Percentiles rank a stretch among this genome's conserved stretches.
phyloP scores from a whole-genome alignment of 1,140 invertebrate genomes.

The Habropoda laboriosa region DNA sequence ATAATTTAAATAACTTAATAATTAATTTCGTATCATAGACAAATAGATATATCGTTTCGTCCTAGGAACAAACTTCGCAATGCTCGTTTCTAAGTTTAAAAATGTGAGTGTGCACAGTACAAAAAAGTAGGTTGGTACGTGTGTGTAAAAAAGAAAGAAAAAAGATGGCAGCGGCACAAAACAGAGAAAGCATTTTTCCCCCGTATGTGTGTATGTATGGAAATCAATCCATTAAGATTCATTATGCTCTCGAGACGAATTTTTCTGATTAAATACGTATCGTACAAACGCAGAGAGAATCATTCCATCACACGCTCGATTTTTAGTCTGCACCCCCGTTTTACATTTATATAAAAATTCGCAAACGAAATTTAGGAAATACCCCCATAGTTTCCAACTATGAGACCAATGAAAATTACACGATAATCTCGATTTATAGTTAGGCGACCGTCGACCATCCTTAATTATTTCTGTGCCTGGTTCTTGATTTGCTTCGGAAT shows the following conservation, averaged over 20 bases:
- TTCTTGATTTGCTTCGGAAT: slow-evolving; percentile 31
- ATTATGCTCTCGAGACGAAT: not conserved
- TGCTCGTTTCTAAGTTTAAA: not conserved
- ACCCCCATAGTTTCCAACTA: slow-evolving; percentile 37
- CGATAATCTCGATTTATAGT: slow-evolving; percentile 13
- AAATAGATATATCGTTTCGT: slow-evolving; percentile 7
- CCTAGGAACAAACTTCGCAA: slow-evolving; percentile 10
- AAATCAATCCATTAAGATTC: no score
- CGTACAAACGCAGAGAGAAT: slow-evolving; percentile 12
- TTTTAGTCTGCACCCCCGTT: slow-evolving; percentile 4
- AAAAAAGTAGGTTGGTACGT: not conserved
- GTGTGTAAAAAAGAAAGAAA: not conserved
- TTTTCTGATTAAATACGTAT: not conserved
- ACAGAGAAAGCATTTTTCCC: no score
- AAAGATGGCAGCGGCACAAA: no score
- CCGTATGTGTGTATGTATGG: no score
- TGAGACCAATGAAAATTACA: slow-evolving; percentile 9
- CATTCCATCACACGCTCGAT: not conserved
- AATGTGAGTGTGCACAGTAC: not conserved
- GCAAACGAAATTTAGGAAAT: slow-evolving; percentile 16
- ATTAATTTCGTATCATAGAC: slow-evolving; percentile 16
- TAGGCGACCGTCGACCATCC: not conserved
- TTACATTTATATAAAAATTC: slow-evolving; percentile 20
- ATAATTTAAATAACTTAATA: slow-evolving; percentile 47
- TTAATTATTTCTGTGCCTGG: slow-evolving; percentile 16